Conservation (phyloP, 2,797 vertebrate species). For the Chiloscyllium punctatum region DNA sequence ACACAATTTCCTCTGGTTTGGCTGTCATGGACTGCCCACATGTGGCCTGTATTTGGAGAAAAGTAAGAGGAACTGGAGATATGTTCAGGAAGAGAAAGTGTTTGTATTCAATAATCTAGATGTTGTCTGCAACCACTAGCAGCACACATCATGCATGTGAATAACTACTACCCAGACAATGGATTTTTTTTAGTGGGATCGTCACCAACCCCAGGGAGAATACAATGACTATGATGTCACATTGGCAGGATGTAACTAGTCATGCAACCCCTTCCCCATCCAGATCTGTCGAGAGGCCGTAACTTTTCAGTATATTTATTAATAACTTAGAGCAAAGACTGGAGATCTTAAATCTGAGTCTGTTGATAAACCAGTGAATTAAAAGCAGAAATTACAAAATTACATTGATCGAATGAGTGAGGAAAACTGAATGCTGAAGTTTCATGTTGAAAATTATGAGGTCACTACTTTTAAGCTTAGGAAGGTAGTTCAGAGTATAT, state of each 20-base stretch:
- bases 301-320: background rate
- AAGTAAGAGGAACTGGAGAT: background rate
- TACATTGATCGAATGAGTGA: background rate
- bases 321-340: background rate
- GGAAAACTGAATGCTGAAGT: background rate
- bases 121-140: background rate
- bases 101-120: background rate
- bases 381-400: background rate
- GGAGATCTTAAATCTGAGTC: background rate
- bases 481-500: background rate
- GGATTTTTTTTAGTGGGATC: background rate
- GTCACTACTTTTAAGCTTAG: background rate
- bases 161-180: background rate
- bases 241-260: background rate
- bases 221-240: background rate
- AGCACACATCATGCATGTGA: background rate
- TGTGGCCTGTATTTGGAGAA: too few species aligned
- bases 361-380: background rate
- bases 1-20: background rate
- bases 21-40: too few species aligned
- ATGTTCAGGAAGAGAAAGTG: background rate
- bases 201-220: background rate
- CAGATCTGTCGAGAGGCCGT: background rate
- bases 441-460: background rate
- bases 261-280: too few species aligned